phyloP scores from a whole-genome alignment of 2,113 vertebrate genomes.

The Panthera uncia region DNA sequence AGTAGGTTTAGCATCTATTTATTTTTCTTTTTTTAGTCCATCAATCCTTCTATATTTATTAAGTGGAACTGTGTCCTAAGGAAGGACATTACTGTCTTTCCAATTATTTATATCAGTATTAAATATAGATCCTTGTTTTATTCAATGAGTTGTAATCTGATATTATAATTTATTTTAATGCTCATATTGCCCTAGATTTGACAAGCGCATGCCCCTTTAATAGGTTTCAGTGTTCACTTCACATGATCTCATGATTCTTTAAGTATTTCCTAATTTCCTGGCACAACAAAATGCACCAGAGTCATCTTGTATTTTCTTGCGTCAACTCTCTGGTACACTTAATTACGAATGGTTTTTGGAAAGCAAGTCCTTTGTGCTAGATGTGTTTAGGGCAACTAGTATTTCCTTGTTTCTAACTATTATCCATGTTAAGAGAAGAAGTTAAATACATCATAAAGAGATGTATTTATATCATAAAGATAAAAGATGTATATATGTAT shows the following conservation, averaged over 20 bases:
- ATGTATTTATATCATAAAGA: background rate
- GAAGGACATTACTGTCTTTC: background rate
- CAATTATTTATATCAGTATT: background rate
- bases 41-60: background rate
- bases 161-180: background rate
- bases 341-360: background rate
- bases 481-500: background rate
- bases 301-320: background rate
- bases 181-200: background rate
- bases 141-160: background rate
- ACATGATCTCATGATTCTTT: background rate
- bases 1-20: background rate
- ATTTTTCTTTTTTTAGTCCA: background rate
- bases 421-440: background rate
- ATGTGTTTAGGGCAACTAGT: background rate
- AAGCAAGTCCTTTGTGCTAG: background rate
- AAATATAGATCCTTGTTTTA: background rate
- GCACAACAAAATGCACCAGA: background rate
- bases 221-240: background rate
- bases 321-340: background rate
- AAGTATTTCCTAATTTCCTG: background rate
- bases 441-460: background rate
- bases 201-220: background rate
- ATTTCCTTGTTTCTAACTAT: background rate
- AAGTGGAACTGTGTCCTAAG: background rate